Evolutionary conservation across 2,888 invertebrate species (phyloP).

Genomic region (Drosophila greeni): DNA sequence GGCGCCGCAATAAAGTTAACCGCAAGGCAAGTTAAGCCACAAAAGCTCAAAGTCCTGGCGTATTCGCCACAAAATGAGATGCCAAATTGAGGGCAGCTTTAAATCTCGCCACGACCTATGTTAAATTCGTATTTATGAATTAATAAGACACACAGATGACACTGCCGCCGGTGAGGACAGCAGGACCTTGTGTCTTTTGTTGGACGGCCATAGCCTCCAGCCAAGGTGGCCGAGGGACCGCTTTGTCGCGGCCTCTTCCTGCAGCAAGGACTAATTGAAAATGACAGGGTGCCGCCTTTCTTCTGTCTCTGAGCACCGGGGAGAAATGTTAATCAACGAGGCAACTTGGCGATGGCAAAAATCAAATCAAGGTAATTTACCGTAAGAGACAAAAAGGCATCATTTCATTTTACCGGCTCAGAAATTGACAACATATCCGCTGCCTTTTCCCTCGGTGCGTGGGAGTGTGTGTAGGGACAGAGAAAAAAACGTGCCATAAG

Average conservation of each 20-base stretch:
- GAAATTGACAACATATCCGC: slow-evolving; percentile 34
- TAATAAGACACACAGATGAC: slow-evolving; percentile 64
- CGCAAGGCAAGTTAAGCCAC: slow-evolving; percentile 12
- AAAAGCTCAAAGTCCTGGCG: slow-evolving; percentile 1
- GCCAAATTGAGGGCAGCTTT: slow-evolving; percentile 54
- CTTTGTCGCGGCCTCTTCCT: slow-evolving; percentile 7
- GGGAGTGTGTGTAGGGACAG: not conserved
- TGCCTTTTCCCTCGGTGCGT: not conserved
- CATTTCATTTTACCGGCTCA: slow-evolving; percentile 57
- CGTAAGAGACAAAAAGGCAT: slow-evolving; percentile 72
- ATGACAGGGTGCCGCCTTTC: slow-evolving; percentile 54
- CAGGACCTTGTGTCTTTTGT: slow-evolving; percentile 48
- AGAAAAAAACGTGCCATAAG: not conserved
- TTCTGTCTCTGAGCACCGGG: slow-evolving; percentile 13
- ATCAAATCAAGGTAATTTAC: slow-evolving; percentile 74
- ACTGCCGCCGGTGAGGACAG: slow-evolving; percentile 12
- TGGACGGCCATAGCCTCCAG: slow-evolving; percentile 37
- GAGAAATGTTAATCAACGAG: slow-evolving; percentile 48
- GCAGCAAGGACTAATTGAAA: slow-evolving; percentile 65
- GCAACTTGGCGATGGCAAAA: slow-evolving; percentile 50
- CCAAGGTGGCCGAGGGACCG: slow-evolving; percentile 10
- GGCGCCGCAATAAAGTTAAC: slow-evolving; percentile 40
- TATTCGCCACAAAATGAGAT: slow-evolving; percentile 41
- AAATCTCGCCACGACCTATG: slow-evolving; percentile 39
- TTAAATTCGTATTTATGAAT: slow-evolving; percentile 53